These are phyloP conservation scores for Asteroscopus sphinx DNA, from an alignment of 2,888 invertebrate species.

Conservation along the genomic window DNA sequence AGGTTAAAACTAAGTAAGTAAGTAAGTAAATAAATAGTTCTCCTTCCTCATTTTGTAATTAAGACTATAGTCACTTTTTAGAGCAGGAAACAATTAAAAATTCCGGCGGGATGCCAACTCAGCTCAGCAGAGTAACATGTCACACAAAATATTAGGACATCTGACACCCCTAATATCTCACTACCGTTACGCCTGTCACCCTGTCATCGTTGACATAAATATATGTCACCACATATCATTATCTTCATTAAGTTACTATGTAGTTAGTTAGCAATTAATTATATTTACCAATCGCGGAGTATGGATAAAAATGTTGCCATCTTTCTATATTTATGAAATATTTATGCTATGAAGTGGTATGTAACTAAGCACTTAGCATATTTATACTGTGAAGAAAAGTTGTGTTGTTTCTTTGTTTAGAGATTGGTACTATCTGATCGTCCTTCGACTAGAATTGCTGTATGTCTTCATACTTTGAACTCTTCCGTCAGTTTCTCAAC, in stretches of 20 bases:
- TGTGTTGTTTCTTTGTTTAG: constrained; percentile 44
- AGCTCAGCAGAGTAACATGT: constrained; percentile 2
- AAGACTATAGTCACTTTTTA: no score
- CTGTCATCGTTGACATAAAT: constrained; percentile 54
- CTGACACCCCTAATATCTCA: constrained; percentile 44
- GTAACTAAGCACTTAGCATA: constrained; percentile 45
- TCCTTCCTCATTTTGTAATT: no score
- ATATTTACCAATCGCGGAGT: constrained; percentile 31
- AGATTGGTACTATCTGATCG: constrained; percentile 31
- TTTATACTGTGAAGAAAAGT: constrained; percentile 43
- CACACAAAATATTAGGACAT: constrained; percentile 22
- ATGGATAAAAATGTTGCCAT: constrained; percentile 47
- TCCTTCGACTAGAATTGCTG: not conserved
- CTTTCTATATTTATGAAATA: constrained; percentile 44
- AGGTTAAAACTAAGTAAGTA: no score
- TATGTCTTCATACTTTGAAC: no score
- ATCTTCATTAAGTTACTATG: constrained; percentile 50
- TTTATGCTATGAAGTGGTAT: constrained; percentile 36
- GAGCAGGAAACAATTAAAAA: constrained; percentile 31
- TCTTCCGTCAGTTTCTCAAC: no score
- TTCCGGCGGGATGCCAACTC: constrained; percentile 19
- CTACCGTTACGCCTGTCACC: constrained; percentile 37
- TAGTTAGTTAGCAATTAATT: constrained; percentile 51
- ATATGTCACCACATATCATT: constrained; percentile 55
- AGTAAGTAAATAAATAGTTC: no score